These are phyloP conservation scores for Chelonoidis abingdonii DNA, from an alignment of 2,113 vertebrate genomes.

Conservation along the genomic window DNA sequence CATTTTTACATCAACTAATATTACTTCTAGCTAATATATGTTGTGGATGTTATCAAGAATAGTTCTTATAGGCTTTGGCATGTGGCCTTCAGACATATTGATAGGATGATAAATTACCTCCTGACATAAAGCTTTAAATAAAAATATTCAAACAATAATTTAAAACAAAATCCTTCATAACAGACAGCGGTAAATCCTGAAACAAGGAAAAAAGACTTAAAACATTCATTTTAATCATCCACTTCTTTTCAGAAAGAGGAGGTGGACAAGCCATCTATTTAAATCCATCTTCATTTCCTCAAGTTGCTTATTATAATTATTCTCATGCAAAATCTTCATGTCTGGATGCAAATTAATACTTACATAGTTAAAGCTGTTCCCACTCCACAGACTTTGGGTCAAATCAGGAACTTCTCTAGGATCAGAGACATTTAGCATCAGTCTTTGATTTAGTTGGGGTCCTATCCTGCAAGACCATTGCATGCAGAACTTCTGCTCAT, in stretches of 20 bases:
- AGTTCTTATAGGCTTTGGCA: not conserved
- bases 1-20: not conserved
- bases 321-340: not conserved
- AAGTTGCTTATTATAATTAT: conserved; percentile 25
- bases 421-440: not conserved
- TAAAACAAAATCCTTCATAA: not conserved
- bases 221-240: conserved; percentile 2
- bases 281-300: conserved; percentile 28
- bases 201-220: not conserved
- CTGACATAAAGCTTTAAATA: not conserved
- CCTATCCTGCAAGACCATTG: not conserved
- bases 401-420: not conserved
- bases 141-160: conserved; percentile 2
- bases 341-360: not conserved
- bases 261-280: not conserved
- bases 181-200: not conserved
- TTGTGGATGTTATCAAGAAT: not conserved
- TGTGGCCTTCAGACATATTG: not conserved
- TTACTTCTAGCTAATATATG: not conserved
- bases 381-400: not conserved
- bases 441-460: not conserved
- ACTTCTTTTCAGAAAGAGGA: not conserved
- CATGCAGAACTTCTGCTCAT: not conserved
- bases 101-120: not conserved
- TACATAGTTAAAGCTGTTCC: conserved; percentile 5